phyloP scores from a whole-genome alignment of 2,797 vertebrate species.

The Schizothorax lantsangensis region DNA sequence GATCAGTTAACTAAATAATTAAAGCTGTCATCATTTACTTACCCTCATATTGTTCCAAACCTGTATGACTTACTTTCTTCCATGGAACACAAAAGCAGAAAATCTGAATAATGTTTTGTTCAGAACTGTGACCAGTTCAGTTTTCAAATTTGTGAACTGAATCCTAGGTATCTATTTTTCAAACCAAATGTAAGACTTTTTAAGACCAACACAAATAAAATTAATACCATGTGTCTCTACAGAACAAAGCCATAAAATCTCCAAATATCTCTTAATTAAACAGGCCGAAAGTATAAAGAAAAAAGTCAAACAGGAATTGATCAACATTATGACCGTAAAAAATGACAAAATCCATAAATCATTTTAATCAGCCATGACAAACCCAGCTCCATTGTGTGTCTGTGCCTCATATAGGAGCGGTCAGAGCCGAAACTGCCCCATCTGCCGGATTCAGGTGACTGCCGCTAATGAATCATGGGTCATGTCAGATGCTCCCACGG shows the following conservation, averaged over 20 bases:
- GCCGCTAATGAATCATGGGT: conserved; percentile 96
- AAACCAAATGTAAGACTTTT: not conserved
- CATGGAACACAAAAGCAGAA: not conserved
- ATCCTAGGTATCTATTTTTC: not conserved
- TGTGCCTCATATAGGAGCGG: conserved; percentile 84
- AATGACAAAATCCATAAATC: not conserved
- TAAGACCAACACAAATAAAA: not conserved
- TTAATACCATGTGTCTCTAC: not conserved
- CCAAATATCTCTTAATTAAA: not conserved
- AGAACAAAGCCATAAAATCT: not conserved
- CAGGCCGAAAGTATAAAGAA: not conserved
- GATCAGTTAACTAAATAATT: not conserved
- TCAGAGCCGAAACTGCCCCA: conserved; percentile 92
- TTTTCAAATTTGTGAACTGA: not conserved
- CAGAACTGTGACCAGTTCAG: no score
- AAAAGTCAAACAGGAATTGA: not conserved
- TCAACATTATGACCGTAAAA: not conserved
- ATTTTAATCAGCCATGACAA: conserved; percentile 3
- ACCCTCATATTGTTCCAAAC: not conserved
- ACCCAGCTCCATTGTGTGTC: conserved; percentile 4
- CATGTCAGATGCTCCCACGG: conserved; percentile 93
- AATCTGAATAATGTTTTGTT: not conserved
- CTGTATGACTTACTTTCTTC: not conserved
- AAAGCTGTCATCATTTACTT: not conserved
- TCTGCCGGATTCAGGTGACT: conserved; percentile 94